Percentiles rank a stretch among this genome's conserved stretches.
Evolutionary conservation across 2,113 vertebrate species (phyloP).

Genomic region (Ictidomys tridecemlineatus): DNA sequence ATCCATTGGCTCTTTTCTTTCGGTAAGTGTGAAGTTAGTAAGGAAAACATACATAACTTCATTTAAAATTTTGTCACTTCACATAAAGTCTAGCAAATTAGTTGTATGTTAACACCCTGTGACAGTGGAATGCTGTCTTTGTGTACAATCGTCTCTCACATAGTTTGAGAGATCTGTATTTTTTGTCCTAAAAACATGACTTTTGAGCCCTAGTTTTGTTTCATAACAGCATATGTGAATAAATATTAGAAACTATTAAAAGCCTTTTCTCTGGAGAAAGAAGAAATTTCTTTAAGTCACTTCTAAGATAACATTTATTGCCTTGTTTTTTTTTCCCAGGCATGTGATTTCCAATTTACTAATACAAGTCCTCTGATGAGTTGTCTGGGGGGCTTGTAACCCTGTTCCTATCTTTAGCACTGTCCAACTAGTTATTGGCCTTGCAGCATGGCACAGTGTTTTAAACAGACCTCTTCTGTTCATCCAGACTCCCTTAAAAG

Average conservation of each 20-base stretch:
- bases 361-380: conserved; percentile 58
- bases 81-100: conserved; percentile 20
- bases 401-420: conserved; percentile 30
- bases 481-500: conserved; percentile 22
- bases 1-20: background rate
- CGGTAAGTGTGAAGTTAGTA: background rate
- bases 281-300: conserved; percentile 27
- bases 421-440: conserved; percentile 48
- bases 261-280: background rate
- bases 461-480: conserved; percentile 72
- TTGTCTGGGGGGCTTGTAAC: conserved; percentile 44
- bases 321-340: conserved; percentile 25
- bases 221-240: background rate
- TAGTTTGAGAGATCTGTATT: conserved; percentile 53
- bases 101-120: background rate
- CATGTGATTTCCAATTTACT: conserved; percentile 62
- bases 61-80: conserved; percentile 27
- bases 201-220: conserved; percentile 1
- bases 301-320: background rate
- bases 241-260: background rate
- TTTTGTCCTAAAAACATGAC: conserved; percentile 38
- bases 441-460: background rate
- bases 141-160: background rate
- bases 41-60: background rate
- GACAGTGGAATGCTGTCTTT: background rate